These are phyloP conservation scores for Eurypyga helias DNA, from an alignment of 2,113 vertebrate species.

Conservation along the genomic window DNA sequence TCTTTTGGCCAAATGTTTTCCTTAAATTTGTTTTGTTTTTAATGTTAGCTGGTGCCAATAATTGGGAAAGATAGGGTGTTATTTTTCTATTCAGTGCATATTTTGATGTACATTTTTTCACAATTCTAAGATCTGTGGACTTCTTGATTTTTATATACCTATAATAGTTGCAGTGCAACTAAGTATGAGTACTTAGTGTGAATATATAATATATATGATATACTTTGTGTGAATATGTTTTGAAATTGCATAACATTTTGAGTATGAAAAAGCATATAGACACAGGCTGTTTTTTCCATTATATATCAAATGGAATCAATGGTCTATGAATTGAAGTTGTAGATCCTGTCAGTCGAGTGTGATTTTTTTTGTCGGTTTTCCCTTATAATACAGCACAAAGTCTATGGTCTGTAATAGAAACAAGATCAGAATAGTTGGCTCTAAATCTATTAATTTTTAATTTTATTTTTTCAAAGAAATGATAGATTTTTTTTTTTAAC, in stretches of 20 bases:
- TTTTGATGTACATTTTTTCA: neutral
- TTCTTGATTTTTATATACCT: neutral
- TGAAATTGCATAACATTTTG: neutral
- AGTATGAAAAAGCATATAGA: neutral
- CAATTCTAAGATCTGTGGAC: neutral
- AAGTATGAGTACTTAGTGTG: neutral
- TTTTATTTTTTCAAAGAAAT: neutral
- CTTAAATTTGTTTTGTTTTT: neutral
- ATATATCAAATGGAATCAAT: neutral
- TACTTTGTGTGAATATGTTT: neutral
- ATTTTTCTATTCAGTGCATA: neutral
- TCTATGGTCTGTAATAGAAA: neutral
- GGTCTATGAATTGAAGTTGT: neutral
- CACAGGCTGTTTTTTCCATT: neutral
- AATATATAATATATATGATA: too few relatives aligned
- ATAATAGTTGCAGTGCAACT: neutral
- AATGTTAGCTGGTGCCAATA: neutral
- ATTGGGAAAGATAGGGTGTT: neutral
- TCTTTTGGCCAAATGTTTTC: neutral
- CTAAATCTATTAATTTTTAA: neutral
- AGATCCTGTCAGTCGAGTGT: neutral
- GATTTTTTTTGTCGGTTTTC: neutral
- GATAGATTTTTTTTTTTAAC: neutral
- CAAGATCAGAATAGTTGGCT: neutral
- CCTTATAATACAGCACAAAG: neutral